Evolutionary conservation across 2,797 vertebrate species (phyloP).

Genomic region (Mus minutoides): DNA sequence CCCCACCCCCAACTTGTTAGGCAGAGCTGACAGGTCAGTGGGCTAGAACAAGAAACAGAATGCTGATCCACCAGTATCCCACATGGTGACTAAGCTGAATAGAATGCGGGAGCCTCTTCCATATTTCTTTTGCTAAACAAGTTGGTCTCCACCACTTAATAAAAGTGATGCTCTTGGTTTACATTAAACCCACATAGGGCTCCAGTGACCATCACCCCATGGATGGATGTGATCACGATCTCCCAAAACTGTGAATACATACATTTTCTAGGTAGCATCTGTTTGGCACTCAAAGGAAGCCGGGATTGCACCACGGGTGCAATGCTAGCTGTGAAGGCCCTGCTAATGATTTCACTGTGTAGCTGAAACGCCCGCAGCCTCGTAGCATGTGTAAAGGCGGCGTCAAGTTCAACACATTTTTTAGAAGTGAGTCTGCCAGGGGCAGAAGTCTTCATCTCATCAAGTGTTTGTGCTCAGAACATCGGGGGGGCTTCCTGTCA

Average conservation of each 20-base stretch:
- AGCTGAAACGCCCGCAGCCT: conserved; percentile 1
- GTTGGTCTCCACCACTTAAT: background rate
- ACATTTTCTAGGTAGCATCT: conserved; percentile 29
- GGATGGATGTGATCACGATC: conserved; percentile 47
- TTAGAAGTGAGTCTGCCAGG: background rate
- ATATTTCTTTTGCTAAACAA: conserved; percentile 26
- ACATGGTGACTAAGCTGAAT: rapidly evolving
- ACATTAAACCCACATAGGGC: background rate
- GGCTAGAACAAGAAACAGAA: too few species aligned
- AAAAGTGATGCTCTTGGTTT: background rate
- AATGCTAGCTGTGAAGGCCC: conserved; percentile 36
- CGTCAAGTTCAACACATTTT: background rate
- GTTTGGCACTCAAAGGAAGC: conserved; percentile 7
- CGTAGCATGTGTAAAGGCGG: background rate
- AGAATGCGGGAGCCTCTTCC: background rate
- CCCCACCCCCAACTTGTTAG: background rate
- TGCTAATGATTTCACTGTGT: conserved; percentile 36
- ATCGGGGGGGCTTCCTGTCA: background rate
- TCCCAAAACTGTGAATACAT: conserved; percentile 31
- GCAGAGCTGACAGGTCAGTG: too few species aligned
- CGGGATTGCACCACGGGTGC: background rate
- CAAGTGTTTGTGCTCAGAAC: background rate
- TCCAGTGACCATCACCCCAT: background rate
- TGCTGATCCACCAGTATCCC: background rate
- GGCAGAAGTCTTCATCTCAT: background rate